Evolutionary conservation across 2,888 invertebrate species (phyloP).

Genomic region (Spisula subtruncata): DNA sequence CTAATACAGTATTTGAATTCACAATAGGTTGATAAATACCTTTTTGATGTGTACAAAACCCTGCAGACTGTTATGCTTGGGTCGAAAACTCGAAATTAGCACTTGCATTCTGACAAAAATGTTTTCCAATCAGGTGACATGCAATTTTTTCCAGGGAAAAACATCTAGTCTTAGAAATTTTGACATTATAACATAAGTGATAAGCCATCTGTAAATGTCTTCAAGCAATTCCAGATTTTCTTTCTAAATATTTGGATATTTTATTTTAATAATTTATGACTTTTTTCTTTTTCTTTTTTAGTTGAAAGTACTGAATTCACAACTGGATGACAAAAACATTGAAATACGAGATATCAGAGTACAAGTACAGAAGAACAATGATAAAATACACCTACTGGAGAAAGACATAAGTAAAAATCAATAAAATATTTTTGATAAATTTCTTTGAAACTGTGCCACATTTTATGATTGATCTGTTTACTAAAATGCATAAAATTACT

Average conservation of each 20-base stretch:
- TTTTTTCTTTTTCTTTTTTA: conserved; percentile 53
- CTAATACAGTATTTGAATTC: too few species aligned
- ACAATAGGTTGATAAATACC: too few species aligned
- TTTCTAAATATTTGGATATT: background rate
- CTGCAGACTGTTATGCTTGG: too few species aligned
- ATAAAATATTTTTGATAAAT: background rate
- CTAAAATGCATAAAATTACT: background rate
- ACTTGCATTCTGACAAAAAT: too few species aligned
- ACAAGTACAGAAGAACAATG: conserved; percentile 77
- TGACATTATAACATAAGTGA: too few species aligned
- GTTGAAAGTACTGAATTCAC: conserved; percentile 74
- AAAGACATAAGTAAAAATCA: conserved; percentile 69
- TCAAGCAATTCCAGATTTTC: background rate
- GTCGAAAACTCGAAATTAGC: too few species aligned
- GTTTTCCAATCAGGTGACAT: too few species aligned
- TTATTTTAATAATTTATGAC: background rate
- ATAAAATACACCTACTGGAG: conserved; percentile 73
- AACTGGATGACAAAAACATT: conserved; percentile 80
- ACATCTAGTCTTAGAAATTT: too few species aligned
- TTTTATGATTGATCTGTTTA: background rate
- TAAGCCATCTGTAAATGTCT: too few species aligned
- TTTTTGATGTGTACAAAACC: too few species aligned
- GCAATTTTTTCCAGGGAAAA: too few species aligned
- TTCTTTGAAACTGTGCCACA: background rate
- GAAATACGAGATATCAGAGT: conserved; percentile 77